Conservation (phyloP, 2,797 vertebrate genomes). For the Halcyon leucocephala region DNA sequence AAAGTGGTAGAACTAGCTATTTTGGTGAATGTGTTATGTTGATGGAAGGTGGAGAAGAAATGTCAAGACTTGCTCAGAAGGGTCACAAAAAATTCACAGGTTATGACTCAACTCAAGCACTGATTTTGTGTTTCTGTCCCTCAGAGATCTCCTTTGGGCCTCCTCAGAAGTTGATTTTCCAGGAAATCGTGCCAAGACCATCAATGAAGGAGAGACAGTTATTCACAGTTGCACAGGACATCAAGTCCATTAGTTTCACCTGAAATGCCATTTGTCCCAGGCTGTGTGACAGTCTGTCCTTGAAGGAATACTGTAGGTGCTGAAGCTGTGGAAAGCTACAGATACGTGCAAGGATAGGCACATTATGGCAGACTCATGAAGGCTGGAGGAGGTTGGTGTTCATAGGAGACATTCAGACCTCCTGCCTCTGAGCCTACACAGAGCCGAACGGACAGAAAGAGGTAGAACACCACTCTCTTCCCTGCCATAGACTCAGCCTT, state of each 20-base stretch:
- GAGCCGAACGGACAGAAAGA: neutral
- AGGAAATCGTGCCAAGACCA: neutral
- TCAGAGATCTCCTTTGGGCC: neutral
- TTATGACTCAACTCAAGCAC: neutral
- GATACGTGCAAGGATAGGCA: neutral
- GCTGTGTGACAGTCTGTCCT: neutral
- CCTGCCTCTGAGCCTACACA: neutral
- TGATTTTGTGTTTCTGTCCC: neutral
- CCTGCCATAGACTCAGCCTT: neutral
- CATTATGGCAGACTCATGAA: neutral
- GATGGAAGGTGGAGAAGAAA: neutral
- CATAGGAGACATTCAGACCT: neutral
- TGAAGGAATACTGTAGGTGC: neutral
- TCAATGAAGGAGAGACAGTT: neutral
- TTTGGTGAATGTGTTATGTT: neutral
- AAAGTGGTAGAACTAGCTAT: neutral
- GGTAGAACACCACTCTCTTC: neutral
- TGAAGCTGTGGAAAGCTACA: neutral
- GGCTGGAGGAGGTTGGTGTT: accelerated
- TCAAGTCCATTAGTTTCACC: neutral
- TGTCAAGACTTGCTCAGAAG: neutral
- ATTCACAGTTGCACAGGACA: neutral
- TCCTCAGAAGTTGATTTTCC: neutral
- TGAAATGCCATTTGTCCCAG: neutral
- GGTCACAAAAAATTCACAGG: neutral